Evolutionary conservation across 35 echinoderm and acorn worm genomes (phyloP), one percentile per base, ranked within the genome.

Genomic region (Holothuria glaberrima): DNA sequence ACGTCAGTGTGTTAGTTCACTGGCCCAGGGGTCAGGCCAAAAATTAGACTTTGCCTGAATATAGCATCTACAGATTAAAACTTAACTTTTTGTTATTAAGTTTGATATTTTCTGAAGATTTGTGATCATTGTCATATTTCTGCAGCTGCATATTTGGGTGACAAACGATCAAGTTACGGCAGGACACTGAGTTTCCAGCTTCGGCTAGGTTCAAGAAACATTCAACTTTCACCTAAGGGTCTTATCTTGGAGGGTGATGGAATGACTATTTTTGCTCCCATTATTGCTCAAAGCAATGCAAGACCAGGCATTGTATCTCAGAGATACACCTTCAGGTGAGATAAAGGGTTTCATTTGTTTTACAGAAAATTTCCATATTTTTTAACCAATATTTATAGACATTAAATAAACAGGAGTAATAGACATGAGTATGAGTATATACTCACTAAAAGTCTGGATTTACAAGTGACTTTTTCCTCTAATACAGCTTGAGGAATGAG

Each of bases 241-340:
- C 50, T 99, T 24, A 93, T 99, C 3, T 68, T 99, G 62, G 94
- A 95, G 61, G 97, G 97, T 34, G 71, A 68, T 65, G 97, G 97
- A 5, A 52, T 82, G 27, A 88, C 71, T n/a, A 91, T 99, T 41
- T 93, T 90, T 19, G 94, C 97, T 16, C 93, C 93, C 28, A 87
- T 99, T 5, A 67, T 90, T 22, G 91, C 97, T 28, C 90, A 99
- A 75, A 85, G 80, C 67, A 95, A 99, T 56, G 81, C 88, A 3
- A 82, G 35, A 25, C 97, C 92, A 50, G 88, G 84, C 7, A 80
- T 75, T 26, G 67, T 91, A 16, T 46, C 88, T 33, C 78, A 94
- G 67, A 89, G 54, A 88, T 95, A 89, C 48, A 73, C 60, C 19
- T 99, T 99, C 71, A 83, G 86, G 96, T 98, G 14, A 33, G 48